phyloP scores from a whole-genome alignment of 2,888 invertebrate species.

The Heliconius cydno region DNA sequence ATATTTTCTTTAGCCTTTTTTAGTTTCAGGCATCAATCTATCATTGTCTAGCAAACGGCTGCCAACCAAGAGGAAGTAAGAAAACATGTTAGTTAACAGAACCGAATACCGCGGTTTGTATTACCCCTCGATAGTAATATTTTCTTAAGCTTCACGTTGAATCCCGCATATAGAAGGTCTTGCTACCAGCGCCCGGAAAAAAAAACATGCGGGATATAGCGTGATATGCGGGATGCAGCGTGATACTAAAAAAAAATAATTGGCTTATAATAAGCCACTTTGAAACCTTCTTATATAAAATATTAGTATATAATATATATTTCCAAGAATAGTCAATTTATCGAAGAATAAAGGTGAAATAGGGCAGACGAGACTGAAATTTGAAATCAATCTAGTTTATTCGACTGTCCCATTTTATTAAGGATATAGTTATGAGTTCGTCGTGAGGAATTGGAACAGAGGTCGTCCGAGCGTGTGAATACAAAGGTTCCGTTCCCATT shows the following conservation, averaged over 20 bases:
- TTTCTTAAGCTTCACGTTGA: background rate
- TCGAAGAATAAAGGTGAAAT: constrained; percentile 47
- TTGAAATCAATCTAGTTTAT: constrained; percentile 12
- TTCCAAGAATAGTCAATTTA: constrained; percentile 42
- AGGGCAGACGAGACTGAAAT: constrained; percentile 43
- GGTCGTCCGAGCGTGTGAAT: background rate
- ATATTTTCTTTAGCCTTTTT: too few relatives aligned
- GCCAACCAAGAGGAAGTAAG: too few relatives aligned
- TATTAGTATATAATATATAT: too few relatives aligned
- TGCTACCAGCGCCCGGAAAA: background rate
- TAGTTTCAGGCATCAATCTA: too few relatives aligned
- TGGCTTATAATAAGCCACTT: background rate
- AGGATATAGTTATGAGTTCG: background rate
- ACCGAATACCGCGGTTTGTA: too few relatives aligned
- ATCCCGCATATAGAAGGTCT: background rate
- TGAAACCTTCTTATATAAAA: too few relatives aligned
- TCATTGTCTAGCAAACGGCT: too few relatives aligned
- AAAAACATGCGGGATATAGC: background rate
- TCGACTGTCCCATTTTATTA: background rate
- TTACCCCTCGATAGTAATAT: background rate
- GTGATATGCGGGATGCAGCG: background rate
- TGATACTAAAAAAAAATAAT: background rate
- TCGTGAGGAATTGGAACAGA: background rate
- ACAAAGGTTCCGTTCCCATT: background rate
- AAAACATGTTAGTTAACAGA: too few relatives aligned